Base-by-base conservation (phyloP, 2,113 vertebrate genomes). In the Electrona antarctica region DNA sequence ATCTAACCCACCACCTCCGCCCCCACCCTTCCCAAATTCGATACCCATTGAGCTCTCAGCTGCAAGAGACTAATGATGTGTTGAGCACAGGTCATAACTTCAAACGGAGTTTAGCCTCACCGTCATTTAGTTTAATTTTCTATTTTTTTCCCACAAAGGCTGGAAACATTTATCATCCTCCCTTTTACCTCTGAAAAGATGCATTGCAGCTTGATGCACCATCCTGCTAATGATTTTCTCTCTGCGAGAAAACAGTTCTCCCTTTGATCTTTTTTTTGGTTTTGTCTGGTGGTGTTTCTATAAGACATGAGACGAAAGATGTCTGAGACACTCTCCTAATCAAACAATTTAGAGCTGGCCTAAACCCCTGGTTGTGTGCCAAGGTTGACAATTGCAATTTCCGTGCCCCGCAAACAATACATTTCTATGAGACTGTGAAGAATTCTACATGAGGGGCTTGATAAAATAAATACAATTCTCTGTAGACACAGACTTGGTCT, bases 61-160 rank as follows among this genome's bases (percentile, higher is more conserved):
- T 55, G 45, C 21, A 11, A 4, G 63, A 64, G 59, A 83, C 8
- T 61, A 73, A 89, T 28, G 73, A 69, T 60, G 51, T 65, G 74
- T 69, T 82, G 46, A 79, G 80, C 66, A 61, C 49, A 68, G 70
- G 74, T 71, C 70, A 81, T 41, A 67, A 45, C 78, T 85, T 87
- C 52, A 82, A 77, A 82, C 69, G 58, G 77, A 11, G 49, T 66
- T 75, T 67, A 71, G 63, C 67, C 10, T 54, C 7, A 8, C 0
- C 10, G 60, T 58, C 10, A 54, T 64, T 21, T 71, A 15, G 50
- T 65, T 55, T 28, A 1, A 41, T 41, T 41, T 41, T 41, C 33
- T 41, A 4, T 41, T 15, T 63, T 63, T 59, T 49, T 28, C 5
- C 33, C 7, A 8, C 56, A 45, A 51, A 45, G 14, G 62, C 28